phyloP scores from a whole-genome alignment of 2,797 vertebrate genomes.

The Neopelma chrysocephalum region DNA sequence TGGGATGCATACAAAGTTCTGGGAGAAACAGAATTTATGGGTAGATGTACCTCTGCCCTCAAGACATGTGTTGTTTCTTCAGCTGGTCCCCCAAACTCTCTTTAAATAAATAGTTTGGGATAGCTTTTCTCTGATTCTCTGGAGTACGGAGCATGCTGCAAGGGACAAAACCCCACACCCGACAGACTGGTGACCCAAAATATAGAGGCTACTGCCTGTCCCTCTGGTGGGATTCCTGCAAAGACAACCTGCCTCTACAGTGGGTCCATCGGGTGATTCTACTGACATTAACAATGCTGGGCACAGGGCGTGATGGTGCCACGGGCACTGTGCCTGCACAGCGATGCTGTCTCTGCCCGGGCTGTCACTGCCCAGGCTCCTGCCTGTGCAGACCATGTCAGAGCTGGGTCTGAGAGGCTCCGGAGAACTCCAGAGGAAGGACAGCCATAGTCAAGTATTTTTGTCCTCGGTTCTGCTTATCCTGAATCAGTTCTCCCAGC shows the following conservation, averaged over 20 bases:
- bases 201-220: background rate
- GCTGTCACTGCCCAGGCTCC: background rate
- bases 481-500: background rate
- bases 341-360: background rate
- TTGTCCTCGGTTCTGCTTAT: background rate
- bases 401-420: background rate
- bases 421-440: fast-evolving
- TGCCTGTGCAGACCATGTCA: background rate
- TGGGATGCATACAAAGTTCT: background rate
- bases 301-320: background rate
- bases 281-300: fast-evolving
- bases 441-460: background rate
- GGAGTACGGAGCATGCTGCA: background rate
- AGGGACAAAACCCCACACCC: background rate
- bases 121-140: background rate
- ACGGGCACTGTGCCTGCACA: background rate
- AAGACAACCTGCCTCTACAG: background rate
- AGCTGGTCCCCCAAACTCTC: background rate
- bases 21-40: background rate
- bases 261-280: fast-evolving
- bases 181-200: background rate
- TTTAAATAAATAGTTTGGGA: background rate
- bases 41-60: background rate
- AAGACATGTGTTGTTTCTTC: background rate
- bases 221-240: background rate